Conservation (phyloP, 2,888 invertebrate species). For the Chalcis sispes region DNA sequence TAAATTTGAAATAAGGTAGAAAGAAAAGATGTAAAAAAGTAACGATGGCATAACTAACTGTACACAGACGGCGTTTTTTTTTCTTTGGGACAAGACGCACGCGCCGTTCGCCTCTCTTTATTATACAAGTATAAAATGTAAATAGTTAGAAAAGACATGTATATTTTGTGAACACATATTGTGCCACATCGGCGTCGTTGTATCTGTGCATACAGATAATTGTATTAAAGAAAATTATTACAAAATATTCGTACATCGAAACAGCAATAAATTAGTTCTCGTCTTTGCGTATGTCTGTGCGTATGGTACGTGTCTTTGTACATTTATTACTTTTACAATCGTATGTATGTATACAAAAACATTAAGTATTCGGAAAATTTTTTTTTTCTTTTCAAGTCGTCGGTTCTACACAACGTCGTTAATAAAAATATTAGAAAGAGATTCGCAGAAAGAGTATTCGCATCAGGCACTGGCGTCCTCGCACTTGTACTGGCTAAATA, state of each 20-base stretch:
- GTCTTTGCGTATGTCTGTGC: conserved; percentile 7
- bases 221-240: conserved; percentile 9
- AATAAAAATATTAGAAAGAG: conserved; percentile 60
- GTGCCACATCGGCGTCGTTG: conserved; percentile 25
- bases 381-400: background rate
- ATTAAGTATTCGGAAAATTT: conserved; percentile 5
- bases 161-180: conserved; percentile 47
- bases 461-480: conserved; percentile 66
- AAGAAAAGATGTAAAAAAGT: conserved; percentile 20
- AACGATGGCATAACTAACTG: conserved; percentile 52
- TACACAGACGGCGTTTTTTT: conserved; percentile 55
- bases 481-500: conserved; percentile 52
- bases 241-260: conserved; percentile 9
- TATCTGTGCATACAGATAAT: conserved; percentile 6
- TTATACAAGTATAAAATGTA: conserved; percentile 62
- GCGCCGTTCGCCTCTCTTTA: conserved; percentile 67
- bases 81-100: conserved; percentile 67
- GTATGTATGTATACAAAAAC: conserved; percentile 6
- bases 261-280: background rate
- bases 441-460: conserved; percentile 66
- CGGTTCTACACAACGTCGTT: background rate
- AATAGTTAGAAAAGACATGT: conserved; percentile 58
- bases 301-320: background rate
- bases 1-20: conserved; percentile 2
- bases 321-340: background rate